Evolutionary conservation across 2,888 invertebrate species (phyloP).

Genomic region (Agriopis marginaria): DNA sequence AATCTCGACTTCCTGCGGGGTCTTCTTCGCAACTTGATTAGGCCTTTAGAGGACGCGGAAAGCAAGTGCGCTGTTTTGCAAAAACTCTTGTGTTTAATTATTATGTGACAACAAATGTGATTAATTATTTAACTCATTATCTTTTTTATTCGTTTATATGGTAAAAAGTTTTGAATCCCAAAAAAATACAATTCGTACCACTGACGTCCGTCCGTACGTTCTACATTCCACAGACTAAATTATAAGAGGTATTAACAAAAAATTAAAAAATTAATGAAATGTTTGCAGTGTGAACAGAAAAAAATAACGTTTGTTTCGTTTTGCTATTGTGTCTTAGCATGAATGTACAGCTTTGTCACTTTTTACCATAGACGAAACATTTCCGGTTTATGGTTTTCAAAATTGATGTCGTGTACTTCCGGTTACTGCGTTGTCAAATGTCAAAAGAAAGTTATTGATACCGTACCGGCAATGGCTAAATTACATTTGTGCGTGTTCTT

Average conservation of each 20-base stretch:
- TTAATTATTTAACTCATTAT: neutral
- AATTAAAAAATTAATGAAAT: neutral
- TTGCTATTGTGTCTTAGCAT: neutral
- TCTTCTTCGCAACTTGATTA: slow-evolving; percentile 46
- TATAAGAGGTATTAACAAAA: neutral
- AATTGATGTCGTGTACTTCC: slow-evolving; percentile 80
- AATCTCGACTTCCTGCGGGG: slow-evolving; percentile 55
- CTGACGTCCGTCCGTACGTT: neutral
- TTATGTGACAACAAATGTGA: too few relatives aligned
- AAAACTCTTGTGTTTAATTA: neutral
- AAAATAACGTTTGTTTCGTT: neutral
- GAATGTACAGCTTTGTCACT: slow-evolving; percentile 11
- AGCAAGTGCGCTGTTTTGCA: neutral
- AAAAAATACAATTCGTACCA: neutral
- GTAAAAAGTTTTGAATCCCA: neutral
- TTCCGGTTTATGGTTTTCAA: slow-evolving; percentile 46
- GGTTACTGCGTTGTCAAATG: slow-evolving; percentile 70
- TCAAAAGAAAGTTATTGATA: slow-evolving; percentile 46
- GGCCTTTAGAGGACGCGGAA: slow-evolving; percentile 24
- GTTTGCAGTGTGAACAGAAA: too few relatives aligned
- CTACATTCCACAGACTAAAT: neutral
- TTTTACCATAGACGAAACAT: slow-evolving; percentile 35
- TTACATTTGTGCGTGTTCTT: slow-evolving; percentile 68
- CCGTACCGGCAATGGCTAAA: slow-evolving; percentile 81
- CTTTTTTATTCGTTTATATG: neutral